Percentiles rank a stretch among this genome's conserved stretches.
phyloP scores from a whole-genome alignment of 2,888 invertebrate species.

The Zaprionus bogoriensis region DNA sequence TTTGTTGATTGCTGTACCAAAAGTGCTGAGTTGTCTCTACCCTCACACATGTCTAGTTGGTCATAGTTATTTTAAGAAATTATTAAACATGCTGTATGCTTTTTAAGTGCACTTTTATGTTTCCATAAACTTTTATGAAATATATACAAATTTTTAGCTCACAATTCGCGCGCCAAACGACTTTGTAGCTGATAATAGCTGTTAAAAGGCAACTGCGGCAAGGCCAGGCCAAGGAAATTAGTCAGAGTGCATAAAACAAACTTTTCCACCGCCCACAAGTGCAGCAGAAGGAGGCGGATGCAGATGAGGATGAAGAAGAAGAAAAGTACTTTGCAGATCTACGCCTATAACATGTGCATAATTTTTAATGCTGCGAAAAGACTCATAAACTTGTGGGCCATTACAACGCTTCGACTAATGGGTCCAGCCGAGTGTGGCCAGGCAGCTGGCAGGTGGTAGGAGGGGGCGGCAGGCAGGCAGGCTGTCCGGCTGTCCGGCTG shows the following conservation, averaged over 20 bases:
- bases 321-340: not conserved
- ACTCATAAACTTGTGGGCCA: conserved; percentile 68
- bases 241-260: conserved; percentile 43
- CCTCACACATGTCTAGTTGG: too few species aligned
- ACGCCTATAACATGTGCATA: conserved; percentile 39
- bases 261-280: conserved; percentile 36
- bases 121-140: too few species aligned
- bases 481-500: too few species aligned
- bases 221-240: conserved; percentile 48
- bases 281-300: too few species aligned
- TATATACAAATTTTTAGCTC: too few species aligned
- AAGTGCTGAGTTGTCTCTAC: not conserved
- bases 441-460: not conserved
- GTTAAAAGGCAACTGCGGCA: too few species aligned
- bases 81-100: too few species aligned
- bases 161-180: too few species aligned
- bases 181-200: not conserved
- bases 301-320: not conserved
- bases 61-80: too few species aligned
- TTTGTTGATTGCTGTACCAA: not conserved
- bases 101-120: too few species aligned
- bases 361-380: conserved; percentile 54
- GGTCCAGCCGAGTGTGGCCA: conserved; percentile 27
- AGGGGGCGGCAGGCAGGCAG: not conserved
- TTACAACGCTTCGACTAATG: conserved; percentile 63